Conservation (phyloP, 2,797 vertebrate species). For the Melanotaenia maccullochi region DNA sequence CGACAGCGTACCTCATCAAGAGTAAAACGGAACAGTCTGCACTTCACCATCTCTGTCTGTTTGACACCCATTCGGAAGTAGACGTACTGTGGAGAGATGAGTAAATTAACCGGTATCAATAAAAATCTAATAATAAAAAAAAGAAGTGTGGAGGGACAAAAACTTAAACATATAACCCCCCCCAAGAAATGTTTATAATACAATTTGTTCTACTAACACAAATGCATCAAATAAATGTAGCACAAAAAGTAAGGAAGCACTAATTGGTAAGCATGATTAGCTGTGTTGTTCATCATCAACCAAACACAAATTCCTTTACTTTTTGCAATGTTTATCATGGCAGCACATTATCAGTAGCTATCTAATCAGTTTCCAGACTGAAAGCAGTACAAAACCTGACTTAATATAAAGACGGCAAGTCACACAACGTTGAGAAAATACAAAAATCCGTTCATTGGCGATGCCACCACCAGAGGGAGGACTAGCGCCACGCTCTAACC, state of each 20-base stretch:
- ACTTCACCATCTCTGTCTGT: constrained; percentile 87
- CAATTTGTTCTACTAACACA: neutral
- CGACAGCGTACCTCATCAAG: constrained; percentile 86
- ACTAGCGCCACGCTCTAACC: neutral
- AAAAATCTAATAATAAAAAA: neutral
- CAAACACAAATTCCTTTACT: neutral
- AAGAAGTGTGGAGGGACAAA: neutral
- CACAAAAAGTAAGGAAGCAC: no score
- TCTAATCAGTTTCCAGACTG: neutral
- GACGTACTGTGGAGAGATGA: constrained; percentile 84
- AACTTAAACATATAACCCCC: neutral
- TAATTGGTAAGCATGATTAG: no score
- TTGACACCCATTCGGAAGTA: constrained; percentile 94
- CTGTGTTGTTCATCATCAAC: neutral
- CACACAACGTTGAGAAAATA: neutral
- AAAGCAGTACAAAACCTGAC: neutral
- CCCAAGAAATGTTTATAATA: neutral
- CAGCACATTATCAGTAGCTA: neutral
- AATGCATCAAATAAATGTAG: neutral
- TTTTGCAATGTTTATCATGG: no score
- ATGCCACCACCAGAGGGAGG: constrained; percentile 24
- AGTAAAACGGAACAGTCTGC: constrained; percentile 81
- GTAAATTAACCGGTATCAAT: constrained; percentile 6
- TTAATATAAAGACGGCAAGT: neutral
- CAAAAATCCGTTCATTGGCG: neutral